Percentiles rank a stretch among this genome's conserved stretches.
Conservation (phyloP, 2,113 vertebrate genomes). For the Sphyrna mokarran region DNA sequence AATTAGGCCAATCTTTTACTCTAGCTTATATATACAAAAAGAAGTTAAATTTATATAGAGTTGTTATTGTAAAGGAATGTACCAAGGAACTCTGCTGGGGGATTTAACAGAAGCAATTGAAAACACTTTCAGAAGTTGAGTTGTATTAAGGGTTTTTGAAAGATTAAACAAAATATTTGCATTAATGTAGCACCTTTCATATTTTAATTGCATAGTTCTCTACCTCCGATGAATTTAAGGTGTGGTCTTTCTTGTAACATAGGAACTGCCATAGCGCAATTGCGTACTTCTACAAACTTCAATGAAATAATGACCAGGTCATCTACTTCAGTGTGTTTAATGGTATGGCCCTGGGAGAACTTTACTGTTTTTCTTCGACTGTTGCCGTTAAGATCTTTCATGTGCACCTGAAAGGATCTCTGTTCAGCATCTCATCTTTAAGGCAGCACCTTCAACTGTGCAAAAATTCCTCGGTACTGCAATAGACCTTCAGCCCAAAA, state of each 20-base stretch:
- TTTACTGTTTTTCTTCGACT: background rate
- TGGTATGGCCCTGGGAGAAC: background rate
- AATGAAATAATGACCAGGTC: background rate
- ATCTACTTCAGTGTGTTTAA: background rate
- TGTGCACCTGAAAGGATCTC: background rate
- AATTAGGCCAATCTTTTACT: conserved; percentile 11
- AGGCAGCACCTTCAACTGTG: background rate
- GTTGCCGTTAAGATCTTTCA: background rate
- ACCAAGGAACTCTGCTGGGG: background rate
- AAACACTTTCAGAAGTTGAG: background rate
- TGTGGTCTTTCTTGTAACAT: background rate
- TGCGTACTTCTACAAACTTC: background rate
- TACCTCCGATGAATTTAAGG: background rate
- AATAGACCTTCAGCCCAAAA: background rate
- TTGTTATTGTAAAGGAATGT: background rate
- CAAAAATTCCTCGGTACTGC: background rate
- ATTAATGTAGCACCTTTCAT: background rate
- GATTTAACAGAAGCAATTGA: background rate
- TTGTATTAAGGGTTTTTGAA: background rate
- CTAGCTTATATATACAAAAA: background rate
- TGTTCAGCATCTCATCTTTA: background rate
- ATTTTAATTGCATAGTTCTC: background rate
- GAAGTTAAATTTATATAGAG: background rate
- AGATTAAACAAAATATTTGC: background rate
- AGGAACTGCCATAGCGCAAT: background rate